Evolutionary conservation across 1,140 invertebrate species (phyloP).

Genomic region (Trichonephila clavata): DNA sequence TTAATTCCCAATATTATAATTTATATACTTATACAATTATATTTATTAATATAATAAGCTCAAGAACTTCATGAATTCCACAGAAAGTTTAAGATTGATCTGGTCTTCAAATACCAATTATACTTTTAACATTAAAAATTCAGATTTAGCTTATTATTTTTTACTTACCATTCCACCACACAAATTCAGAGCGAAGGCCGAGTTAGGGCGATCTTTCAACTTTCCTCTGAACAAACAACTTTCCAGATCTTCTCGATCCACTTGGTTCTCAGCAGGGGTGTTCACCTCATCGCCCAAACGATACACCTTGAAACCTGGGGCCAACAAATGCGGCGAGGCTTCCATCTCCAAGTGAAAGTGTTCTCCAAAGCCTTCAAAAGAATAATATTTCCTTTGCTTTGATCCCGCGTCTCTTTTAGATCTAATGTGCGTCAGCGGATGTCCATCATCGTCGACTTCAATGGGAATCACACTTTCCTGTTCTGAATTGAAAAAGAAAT

Average conservation of each 20-base stretch:
- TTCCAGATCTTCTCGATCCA: background rate
- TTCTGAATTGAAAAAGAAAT: background rate
- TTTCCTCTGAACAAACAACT: conserved; percentile 55
- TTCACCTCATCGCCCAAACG: background rate
- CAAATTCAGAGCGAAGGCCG: conserved; percentile 54
- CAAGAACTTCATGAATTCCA: too few relatives aligned
- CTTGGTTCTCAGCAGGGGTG: too few relatives aligned
- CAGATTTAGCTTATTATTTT: background rate
- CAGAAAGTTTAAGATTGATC: too few relatives aligned
- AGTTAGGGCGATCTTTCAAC: background rate
- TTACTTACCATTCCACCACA: conserved; percentile 66
- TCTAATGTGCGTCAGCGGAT: background rate
- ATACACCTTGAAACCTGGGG: conserved; percentile 60
- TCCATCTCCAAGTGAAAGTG: conserved; percentile 47
- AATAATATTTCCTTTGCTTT: background rate
- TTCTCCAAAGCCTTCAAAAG: conserved; percentile 35
- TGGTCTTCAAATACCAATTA: too few relatives aligned
- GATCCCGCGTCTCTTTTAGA: background rate
- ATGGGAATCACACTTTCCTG: background rate
- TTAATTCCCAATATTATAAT: too few relatives aligned
- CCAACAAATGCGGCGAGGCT: background rate
- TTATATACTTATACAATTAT: too few relatives aligned
- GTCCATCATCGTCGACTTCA: background rate
- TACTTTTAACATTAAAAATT: background rate
- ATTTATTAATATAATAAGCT: too few relatives aligned